Evolutionary conservation across 2,113 vertebrate species (phyloP).

Genomic region (rat (Rattus norvegicus)): GRCr8 NC_086019.1:132964001-132964500

Average conservation of each 20-base stretch:
- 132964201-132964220: not conserved
- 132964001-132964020: constrained; percentile 73
- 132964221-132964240: not conserved
- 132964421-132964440: not conserved
- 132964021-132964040: constrained; percentile 77
- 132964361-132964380: not conserved
- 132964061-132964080: constrained; percentile 60
- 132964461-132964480: not conserved
- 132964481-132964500: constrained; percentile 24
- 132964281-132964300: not conserved
- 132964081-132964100: constrained; percentile 67
- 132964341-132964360: not conserved
- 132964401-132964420: not conserved
- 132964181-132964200: not conserved
- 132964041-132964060: constrained; percentile 66
- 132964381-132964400: not conserved
- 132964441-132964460: constrained; percentile 39
- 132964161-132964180: not conserved
- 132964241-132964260: not conserved
- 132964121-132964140: constrained; percentile 55
- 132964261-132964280: not conserved
- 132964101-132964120: not conserved
- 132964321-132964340: not conserved
- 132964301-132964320: not conserved
- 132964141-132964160: not conserved